Base-by-base conservation (phyloP, 2,797 vertebrate genomes). In the Gymnocypris eckloni region DNA sequence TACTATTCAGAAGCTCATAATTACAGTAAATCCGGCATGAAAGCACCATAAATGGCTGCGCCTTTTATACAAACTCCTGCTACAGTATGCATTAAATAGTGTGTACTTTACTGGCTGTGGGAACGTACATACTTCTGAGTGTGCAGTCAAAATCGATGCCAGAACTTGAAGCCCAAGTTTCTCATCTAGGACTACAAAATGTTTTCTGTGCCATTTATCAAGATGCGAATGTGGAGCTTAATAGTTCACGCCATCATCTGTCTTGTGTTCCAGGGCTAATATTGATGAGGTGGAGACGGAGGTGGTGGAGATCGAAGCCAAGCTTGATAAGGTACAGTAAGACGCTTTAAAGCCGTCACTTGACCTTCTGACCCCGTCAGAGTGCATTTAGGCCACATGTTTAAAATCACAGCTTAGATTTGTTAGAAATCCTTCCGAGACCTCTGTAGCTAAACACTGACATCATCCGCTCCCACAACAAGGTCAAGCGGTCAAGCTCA, bases 211-310 rank as follows among this genome's bases (percentile, higher is more conserved):
- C 25, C 52, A 33, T 66, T 48, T 22, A 43, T 66, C n/a, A 66
- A 66, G 15, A 11, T 64, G 15, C 4, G 15, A 45, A 28, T 33
- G 16, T 48, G 3, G 6, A 11, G 15, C 9, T 25, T 20, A 80
- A 8, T 66, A 12, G 48, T 48, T 66, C 16, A 64, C 59, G 4
- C 66, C 59, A 0, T 80, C 41, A 4, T 33, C 25, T 45, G 73
- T 88, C 12, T 79, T 90, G 59, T 88, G 81, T 93, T 92, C 78
- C 94, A 97, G 96, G 95, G 97, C 97, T 0, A 96, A 96, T 71
- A 96, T 97, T 0, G 97, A 97, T 81, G 96, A 97, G 89, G 97
- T 97, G 88, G 97, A 97, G 82, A 96, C 96, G 0, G 97, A 97
- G 88, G 97, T 97, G 88, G 96, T 96, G 86, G 97, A 97, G 93